A percentile compares a stretch with the other conserved stretches of the same genome.
These are phyloP conservation scores for Philereme vetulata DNA, from an alignment of 2,888 invertebrate species.

Conservation along the genomic window DNA sequence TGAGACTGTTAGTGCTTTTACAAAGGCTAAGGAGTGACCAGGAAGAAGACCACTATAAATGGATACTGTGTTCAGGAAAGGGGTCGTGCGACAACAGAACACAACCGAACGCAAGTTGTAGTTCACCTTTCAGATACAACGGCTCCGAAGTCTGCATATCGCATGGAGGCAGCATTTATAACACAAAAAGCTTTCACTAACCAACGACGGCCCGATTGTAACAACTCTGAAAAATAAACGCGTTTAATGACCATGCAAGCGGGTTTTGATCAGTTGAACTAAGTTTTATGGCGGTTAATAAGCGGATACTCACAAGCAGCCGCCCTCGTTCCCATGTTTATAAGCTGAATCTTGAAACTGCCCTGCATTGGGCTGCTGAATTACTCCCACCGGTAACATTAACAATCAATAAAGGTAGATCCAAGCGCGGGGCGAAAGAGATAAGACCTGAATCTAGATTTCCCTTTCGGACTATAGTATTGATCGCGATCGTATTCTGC, in stretches of 20 bases:
- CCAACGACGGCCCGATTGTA: slow-evolving; percentile 64
- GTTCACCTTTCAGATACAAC: slow-evolving; percentile 78
- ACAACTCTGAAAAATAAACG: slow-evolving; percentile 79
- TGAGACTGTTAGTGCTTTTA: background rate
- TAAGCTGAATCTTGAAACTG: slow-evolving; percentile 87
- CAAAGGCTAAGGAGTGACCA: slow-evolving; percentile 22
- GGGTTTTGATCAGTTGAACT: slow-evolving; percentile 38
- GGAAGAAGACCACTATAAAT: slow-evolving; percentile 24
- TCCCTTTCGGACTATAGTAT: slow-evolving; percentile 64
- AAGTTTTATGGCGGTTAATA: slow-evolving; percentile 25
- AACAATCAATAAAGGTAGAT: slow-evolving; percentile 63
- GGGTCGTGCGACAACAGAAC: slow-evolving; percentile 38
- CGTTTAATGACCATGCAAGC: slow-evolving; percentile 76
- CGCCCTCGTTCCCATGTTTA: slow-evolving; percentile 96
- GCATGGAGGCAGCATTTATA: slow-evolving; percentile 70
- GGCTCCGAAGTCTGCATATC: slow-evolving; percentile 74
- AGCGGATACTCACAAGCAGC: slow-evolving; percentile 91
- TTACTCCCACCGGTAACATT: slow-evolving; percentile 56
- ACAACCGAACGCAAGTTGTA: slow-evolving; percentile 38
- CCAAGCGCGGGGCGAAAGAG: slow-evolving; percentile 66
- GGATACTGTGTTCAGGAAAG: slow-evolving; percentile 32
- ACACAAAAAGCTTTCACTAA: slow-evolving; percentile 77
- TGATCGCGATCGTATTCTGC: slow-evolving; percentile 50
- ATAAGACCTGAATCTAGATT: slow-evolving; percentile 78
- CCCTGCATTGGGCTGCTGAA: slow-evolving; percentile 84